A percentile compares a stretch with the other conserved stretches of the same genome.
These are phyloP conservation scores for Columba livia DNA, from an alignment of 2,113 vertebrate species.

Conservation along the genomic window DNA sequence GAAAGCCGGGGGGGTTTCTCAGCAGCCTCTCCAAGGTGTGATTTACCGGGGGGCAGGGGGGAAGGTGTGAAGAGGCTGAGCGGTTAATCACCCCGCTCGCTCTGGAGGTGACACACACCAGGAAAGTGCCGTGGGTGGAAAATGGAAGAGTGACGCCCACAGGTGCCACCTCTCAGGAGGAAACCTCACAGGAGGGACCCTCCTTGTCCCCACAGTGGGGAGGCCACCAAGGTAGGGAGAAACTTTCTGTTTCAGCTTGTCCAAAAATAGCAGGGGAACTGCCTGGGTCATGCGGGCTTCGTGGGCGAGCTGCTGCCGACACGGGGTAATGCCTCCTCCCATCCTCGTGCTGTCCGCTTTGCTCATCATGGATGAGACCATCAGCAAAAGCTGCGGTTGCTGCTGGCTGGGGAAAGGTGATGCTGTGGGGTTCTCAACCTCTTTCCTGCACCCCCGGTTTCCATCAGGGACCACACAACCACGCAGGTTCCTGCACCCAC, in stretches of 20 bases:
- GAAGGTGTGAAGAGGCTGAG: not conserved
- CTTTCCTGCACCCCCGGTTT: rapidly evolving
- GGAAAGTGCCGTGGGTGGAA: not conserved
- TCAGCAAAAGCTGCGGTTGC: rapidly evolving
- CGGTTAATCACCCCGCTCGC: rapidly evolving
- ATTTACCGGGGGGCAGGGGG: rapidly evolving
- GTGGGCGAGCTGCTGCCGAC: not conserved
- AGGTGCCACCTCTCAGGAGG: rapidly evolving
- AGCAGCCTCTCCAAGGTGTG: too few relatives aligned
- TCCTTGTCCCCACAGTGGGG: rapidly evolving
- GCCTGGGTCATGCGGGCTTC: rapidly evolving
- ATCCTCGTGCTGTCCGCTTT: rapidly evolving
- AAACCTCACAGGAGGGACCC: rapidly evolving
- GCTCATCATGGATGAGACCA: rapidly evolving
- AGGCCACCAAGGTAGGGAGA: not conserved
- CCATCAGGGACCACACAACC: not conserved
- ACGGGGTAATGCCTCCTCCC: not conserved
- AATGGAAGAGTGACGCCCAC: rapidly evolving
- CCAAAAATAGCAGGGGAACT: rapidly evolving
- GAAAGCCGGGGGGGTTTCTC: not conserved
- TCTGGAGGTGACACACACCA: rapidly evolving
- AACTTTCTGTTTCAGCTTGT: not conserved
- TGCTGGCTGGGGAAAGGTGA: not conserved
- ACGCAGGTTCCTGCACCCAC: rapidly evolving
- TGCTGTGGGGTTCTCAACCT: rapidly evolving